A percentile compares a stretch with the other conserved stretches of the same genome.
Evolutionary conservation across 1,140 invertebrate genomes (phyloP).

Genomic region (Zaprionus vittiger): DNA sequence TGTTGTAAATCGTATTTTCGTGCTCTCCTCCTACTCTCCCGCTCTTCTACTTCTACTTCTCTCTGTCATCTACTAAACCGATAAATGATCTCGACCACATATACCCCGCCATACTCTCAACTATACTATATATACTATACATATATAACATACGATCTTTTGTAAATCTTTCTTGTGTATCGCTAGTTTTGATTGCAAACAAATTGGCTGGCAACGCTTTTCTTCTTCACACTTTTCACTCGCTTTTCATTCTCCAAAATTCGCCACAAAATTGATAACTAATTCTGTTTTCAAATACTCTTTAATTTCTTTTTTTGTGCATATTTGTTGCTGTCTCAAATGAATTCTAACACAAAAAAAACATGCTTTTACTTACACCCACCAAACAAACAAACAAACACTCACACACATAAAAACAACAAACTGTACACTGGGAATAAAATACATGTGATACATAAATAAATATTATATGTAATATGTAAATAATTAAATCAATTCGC

Average conservation of each 20-base stretch:
- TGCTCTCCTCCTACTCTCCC: conserved; percentile 6
- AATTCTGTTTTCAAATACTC: conserved; percentile 61
- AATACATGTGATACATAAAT: conserved; percentile 42
- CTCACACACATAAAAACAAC: conserved; percentile 21
- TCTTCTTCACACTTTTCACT: conserved; percentile 11
- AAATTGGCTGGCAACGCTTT: conserved; percentile 41
- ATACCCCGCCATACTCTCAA: conserved; percentile 20
- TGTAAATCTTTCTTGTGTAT: conserved; percentile 9
- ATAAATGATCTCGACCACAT: conserved; percentile 25
- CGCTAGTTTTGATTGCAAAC: conserved; percentile 9
- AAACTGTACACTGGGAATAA: conserved; percentile 31
- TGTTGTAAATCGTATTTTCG: conserved; percentile 4
- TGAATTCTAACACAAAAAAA: conserved; percentile 42
- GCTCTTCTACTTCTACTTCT: conserved; percentile 27
- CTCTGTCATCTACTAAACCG: conserved; percentile 27
- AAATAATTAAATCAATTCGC: conserved; percentile 71
- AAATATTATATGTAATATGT: background rate
- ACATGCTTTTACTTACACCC: conserved; percentile 44
- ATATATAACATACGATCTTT: conserved; percentile 3
- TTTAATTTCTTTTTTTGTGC: conserved; percentile 61
- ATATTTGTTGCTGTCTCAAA: conserved; percentile 69
- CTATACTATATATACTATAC: conserved; percentile 15
- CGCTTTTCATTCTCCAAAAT: conserved; percentile 30
- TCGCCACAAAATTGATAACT: conserved; percentile 16
- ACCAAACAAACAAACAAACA: conserved; percentile 40